phyloP scores from a whole-genome alignment of 2,888 invertebrate genomes.

The Teleiodes luculella region DNA sequence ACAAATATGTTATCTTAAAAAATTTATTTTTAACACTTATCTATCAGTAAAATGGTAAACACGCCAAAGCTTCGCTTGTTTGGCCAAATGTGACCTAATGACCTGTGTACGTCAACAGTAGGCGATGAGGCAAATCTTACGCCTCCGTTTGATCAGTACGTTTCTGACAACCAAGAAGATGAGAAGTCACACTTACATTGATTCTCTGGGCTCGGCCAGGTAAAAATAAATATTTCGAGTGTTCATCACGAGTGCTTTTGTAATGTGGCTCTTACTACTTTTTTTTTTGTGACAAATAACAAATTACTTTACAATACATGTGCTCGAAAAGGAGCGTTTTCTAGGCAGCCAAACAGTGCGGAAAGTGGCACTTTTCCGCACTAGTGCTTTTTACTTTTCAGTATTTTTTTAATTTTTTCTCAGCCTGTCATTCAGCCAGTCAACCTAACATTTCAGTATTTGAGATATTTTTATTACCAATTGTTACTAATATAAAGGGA shows the following conservation, averaged over 20 bases:
- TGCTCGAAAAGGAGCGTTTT: no score
- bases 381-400: slow-evolving; percentile 13
- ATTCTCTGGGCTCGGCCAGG: slow-evolving; percentile 72
- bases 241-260: slow-evolving; percentile 26
- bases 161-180: slow-evolving; percentile 66
- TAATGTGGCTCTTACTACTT: slow-evolving; percentile 32
- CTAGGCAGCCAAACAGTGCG: no score
- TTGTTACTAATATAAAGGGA: no score
- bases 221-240: slow-evolving; percentile 40
- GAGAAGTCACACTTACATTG: slow-evolving; percentile 72
- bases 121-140: slow-evolving; percentile 72
- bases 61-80: slow-evolving; percentile 28
- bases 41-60: slow-evolving; percentile 12
- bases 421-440: no score
- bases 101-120: slow-evolving; percentile 73
- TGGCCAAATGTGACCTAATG: slow-evolving; percentile 56
- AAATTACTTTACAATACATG: no score
- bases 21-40: slow-evolving; percentile 9
- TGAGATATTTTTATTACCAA: no score
- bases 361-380: no score
- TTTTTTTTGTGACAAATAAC: neutral
- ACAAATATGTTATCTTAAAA: neutral
- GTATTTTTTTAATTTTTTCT: slow-evolving; percentile 18
- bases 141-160: slow-evolving; percentile 65
- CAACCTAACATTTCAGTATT: no score